Evolutionary conservation across 2,797 vertebrate genomes (phyloP).

Genomic region (Peromyscus aztecus): DNA sequence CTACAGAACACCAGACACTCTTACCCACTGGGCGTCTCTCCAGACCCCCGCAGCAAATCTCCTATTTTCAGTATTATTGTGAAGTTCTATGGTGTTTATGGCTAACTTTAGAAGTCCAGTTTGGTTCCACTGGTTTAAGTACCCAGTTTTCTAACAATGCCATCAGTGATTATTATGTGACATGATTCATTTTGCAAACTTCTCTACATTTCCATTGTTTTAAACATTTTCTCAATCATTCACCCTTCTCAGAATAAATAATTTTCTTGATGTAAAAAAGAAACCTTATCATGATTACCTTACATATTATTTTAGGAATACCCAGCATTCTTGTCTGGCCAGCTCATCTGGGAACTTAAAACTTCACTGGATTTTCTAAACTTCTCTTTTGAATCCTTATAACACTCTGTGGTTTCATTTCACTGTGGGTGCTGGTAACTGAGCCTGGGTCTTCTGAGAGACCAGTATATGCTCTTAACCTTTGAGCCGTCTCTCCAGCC

Average conservation of each 20-base stretch:
- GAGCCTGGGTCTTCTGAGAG: background rate
- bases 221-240: background rate
- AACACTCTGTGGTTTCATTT: constrained; percentile 9
- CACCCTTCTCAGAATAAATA: background rate
- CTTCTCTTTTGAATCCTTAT: background rate
- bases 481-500: background rate
- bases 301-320: background rate
- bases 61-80: background rate
- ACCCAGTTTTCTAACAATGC: background rate
- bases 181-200: background rate
- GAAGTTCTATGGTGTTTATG: background rate
- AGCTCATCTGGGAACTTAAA: constrained; percentile 20
- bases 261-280: background rate
- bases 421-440: too few relatives aligned
- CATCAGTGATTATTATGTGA: background rate
- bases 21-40: too few relatives aligned
- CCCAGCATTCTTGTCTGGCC: background rate
- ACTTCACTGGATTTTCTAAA: constrained; percentile 8
- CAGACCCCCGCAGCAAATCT: background rate
- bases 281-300: background rate
- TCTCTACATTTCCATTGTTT: background rate
- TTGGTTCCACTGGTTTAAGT: background rate
- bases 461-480: background rate
- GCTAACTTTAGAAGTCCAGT: constrained; percentile 35
- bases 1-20: background rate